A percentile compares a stretch with the other conserved stretches of the same genome.
phyloP scores from a whole-genome alignment of 2,113 vertebrate genomes.

The Barnardius zonarius region DNA sequence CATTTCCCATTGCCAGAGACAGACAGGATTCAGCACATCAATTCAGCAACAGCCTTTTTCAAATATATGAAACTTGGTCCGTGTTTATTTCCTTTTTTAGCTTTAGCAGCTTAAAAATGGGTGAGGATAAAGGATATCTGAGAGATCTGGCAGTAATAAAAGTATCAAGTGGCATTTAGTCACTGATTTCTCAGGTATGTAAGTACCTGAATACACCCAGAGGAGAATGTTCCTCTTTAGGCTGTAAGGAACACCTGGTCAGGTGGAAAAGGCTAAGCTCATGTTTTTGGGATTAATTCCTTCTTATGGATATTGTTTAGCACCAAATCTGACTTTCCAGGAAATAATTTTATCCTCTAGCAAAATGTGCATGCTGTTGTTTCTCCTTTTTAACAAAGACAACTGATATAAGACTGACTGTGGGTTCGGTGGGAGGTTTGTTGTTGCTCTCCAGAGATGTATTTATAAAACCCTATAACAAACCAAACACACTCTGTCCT shows the following conservation, averaged over 20 bases:
- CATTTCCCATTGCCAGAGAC: not conserved
- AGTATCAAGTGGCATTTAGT: not conserved
- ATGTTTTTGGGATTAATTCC: not conserved
- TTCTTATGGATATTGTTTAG: not conserved
- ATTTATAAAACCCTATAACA: no score
- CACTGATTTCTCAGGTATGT: not conserved
- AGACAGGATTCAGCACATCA: not conserved
- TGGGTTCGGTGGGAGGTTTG: not conserved
- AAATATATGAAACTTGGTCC: not conserved
- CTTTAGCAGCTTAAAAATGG: not conserved
- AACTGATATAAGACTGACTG: not conserved
- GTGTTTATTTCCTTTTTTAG: not conserved
- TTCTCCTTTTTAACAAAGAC: not conserved
- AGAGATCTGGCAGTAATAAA: not conserved
- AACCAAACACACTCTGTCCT: not conserved
- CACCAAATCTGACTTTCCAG: not conserved
- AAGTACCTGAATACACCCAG: not conserved
- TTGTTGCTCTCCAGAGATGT: not conserved
- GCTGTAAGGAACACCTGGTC: not conserved
- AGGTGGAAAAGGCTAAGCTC: accelerated
- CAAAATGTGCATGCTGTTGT: not conserved
- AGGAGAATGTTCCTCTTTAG: not conserved
- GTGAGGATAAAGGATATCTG: not conserved
- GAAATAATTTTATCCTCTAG: not conserved
- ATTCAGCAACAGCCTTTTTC: not conserved